Evolutionary conservation across 2,113 vertebrate species (phyloP), one percentile per base, ranked within the genome.

Genomic region (Spilogale gracilis): DNA sequence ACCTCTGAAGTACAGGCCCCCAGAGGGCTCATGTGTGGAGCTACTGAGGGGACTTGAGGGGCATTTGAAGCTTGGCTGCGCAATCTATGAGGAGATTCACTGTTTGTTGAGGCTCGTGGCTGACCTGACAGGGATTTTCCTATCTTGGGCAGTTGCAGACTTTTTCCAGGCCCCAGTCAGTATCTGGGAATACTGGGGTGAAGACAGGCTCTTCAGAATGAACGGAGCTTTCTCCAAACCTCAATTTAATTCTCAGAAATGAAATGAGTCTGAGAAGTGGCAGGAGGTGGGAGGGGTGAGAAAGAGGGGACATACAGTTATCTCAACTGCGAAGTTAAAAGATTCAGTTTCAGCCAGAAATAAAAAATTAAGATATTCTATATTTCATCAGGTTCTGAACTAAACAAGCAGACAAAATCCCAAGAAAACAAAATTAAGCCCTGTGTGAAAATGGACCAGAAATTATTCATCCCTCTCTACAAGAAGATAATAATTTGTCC

Each of bases 311-410:
- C 13, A 16, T 3, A 21, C 50, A 4, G 21, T 60, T 71, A 6
- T 38, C 63, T 58, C 79, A 43, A n/a, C 67, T 1, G 50, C 95
- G 81, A 81, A 61, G 48, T 73, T 60, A 8, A 56, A 92, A 95
- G 56, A 25, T 38, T 93, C 63, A 50, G 79, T 86, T 83, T 97
- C 25, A 67, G 60, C 43, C 78, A 94, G 82, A 89, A 61, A 65
- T 52, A 32, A 17, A 30, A 13, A 73, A 92, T 78, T 14, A 95
- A 87, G 56, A 54, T 84, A 63, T 7, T 12, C 16, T 88, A n/a
- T 4, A 54, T 45, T 50, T 86, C 11, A 38, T 67, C 32, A 54
- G 38, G 23, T 82, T 74, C 67, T 61, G 54, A 91, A 45, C 63
- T 69, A 74, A 88, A 8, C 23, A 69, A 94, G 61, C 25, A 63